These are phyloP conservation scores for Coryphaenoides rupestris DNA, from an alignment of 2,113 vertebrate genomes.

Conservation along the genomic window DNA sequence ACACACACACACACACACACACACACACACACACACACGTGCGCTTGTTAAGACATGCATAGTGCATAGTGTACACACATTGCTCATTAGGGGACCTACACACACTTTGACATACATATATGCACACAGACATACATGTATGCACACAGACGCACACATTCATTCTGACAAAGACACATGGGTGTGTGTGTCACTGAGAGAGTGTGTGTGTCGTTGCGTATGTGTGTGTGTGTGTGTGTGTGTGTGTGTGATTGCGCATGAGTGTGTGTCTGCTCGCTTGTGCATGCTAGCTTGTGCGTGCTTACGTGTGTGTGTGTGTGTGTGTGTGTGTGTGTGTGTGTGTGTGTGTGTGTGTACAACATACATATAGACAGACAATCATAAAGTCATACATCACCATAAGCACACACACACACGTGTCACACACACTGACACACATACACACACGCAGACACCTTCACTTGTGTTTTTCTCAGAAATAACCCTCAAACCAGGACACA, in stretches of 20 bases:
- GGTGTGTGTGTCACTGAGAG: too few species aligned
- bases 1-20: background rate
- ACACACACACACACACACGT: background rate
- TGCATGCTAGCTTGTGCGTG: background rate
- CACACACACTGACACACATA: conserved; percentile 8
- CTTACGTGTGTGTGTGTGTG: too few species aligned
- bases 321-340: too few species aligned
- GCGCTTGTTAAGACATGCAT: background rate
- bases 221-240: too few species aligned
- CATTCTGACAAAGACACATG: background rate
- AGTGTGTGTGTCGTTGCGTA: background rate
- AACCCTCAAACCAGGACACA: background rate
- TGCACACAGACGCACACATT: background rate
- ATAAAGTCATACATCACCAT: conserved; percentile 2
- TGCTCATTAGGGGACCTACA: background rate
- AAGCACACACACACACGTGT: conserved; percentile 3
- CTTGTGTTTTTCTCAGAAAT: too few species aligned
- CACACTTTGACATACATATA: background rate
- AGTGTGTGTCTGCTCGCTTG: too few species aligned
- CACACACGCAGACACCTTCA: too few species aligned
- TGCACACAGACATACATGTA: background rate
- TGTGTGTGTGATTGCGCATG: background rate
- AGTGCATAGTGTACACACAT: too few species aligned
- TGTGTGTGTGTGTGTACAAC: conserved; percentile 31
- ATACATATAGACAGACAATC: conserved; percentile 24